phyloP scores from a whole-genome alignment of 1,140 invertebrate genomes.

The Eumeta japonica region DNA sequence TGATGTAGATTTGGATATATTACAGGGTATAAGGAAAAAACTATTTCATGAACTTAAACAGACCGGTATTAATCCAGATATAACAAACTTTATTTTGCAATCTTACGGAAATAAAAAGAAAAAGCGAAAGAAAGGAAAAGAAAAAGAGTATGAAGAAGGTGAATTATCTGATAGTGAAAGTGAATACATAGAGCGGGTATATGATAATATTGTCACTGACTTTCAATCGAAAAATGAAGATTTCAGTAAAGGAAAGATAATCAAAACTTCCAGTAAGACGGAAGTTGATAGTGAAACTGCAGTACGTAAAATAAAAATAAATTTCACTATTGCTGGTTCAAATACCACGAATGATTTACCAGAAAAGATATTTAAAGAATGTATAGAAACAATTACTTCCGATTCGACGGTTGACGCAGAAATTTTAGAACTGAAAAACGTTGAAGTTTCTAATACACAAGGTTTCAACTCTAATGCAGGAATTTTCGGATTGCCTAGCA shows the following conservation, averaged over 20 bases:
- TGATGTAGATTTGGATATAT: constrained; percentile 44
- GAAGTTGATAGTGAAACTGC: constrained; percentile 17
- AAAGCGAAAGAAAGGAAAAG: constrained; percentile 14
- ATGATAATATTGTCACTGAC: constrained; percentile 33
- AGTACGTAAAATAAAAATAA: constrained; percentile 43
- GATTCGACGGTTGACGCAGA: no score
- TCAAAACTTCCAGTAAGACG: constrained; percentile 10
- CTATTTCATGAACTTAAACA: constrained; percentile 43
- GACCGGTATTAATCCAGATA: constrained; percentile 41
- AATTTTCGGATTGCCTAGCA: constrained; percentile 2
- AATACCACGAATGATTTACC: no score
- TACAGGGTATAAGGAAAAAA: constrained; percentile 35
- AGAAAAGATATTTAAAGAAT: no score
- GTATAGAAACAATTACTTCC: no score
- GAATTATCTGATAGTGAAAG: constrained; percentile 52
- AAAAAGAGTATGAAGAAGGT: constrained; percentile 45
- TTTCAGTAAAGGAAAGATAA: constrained; percentile 7
- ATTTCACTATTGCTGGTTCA: no score
- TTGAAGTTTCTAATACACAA: constrained; percentile 3
- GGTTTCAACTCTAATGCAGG: constrained; percentile 1
- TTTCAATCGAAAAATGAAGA: constrained; percentile 35
- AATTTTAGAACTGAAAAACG: not conserved
- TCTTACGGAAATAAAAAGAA: constrained; percentile 34
- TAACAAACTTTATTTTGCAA: constrained; percentile 43
- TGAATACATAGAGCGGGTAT: constrained; percentile 45